Conservation (phyloP, 2,888 invertebrate genomes). For the Diarsia brunnea region DNA sequence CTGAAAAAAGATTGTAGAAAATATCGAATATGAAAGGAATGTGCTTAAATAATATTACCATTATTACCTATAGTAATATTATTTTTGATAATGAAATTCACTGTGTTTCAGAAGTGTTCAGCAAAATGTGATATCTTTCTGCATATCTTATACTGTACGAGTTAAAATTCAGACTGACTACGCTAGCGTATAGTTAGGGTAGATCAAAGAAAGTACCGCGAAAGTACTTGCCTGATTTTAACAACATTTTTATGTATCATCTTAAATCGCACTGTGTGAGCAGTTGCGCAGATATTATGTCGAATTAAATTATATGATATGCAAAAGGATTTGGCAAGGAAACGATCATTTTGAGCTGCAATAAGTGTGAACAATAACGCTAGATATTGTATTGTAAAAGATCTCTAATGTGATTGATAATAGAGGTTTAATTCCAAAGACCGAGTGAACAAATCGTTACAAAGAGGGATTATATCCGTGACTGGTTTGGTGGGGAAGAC, state of each 20-base stretch:
- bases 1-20: neutral
- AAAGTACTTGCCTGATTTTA: constrained; percentile 57
- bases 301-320: constrained; percentile 40
- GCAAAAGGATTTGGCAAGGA: constrained; percentile 21
- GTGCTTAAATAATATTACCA: constrained; percentile 6
- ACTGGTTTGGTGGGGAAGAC: constrained; percentile 82
- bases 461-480: constrained; percentile 68
- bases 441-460: constrained; percentile 31
- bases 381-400: constrained; percentile 28
- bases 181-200: constrained; percentile 62
- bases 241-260: constrained; percentile 16
- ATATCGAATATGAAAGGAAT: no score
- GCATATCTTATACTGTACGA: constrained; percentile 40
- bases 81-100: neutral
- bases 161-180: constrained; percentile 61
- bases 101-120: constrained; percentile 24
- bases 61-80: constrained; percentile 9
- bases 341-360: constrained; percentile 4
- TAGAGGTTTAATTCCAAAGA: constrained; percentile 58
- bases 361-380: constrained; percentile 5
- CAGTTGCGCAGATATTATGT: constrained; percentile 48
- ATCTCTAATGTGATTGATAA: constrained; percentile 10
- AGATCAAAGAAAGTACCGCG: constrained; percentile 47
- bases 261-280: constrained; percentile 39
- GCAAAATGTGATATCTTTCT: constrained; percentile 19